Conservation (phyloP, 2,113 vertebrate species). For the Oreochromis niloticus region DNA sequence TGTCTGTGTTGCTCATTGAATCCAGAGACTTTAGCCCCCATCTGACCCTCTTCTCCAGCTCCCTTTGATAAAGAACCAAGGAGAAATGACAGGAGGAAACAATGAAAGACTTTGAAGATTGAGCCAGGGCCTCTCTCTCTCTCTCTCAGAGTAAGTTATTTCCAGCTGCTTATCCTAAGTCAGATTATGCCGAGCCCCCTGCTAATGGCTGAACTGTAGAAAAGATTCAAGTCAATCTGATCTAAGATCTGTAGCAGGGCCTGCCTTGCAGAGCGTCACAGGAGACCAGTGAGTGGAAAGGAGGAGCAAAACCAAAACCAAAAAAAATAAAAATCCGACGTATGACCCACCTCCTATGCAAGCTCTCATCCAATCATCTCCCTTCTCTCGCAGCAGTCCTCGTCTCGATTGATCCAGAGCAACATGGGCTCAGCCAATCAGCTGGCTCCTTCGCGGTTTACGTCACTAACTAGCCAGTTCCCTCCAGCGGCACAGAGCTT, state of each 20-base stretch:
- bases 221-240: constrained; percentile 35
- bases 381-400: constrained; percentile 54
- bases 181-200: constrained; percentile 30
- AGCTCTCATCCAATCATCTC: constrained; percentile 66
- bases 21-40: not conserved
- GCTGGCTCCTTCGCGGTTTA: constrained; percentile 65
- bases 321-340: constrained; percentile 41
- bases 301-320: not conserved
- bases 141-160: constrained; percentile 10
- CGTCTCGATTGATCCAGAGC: constrained; percentile 73
- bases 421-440: constrained; percentile 75
- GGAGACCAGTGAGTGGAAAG: constrained; percentile 11
- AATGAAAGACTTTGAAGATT: constrained; percentile 37
- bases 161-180: constrained; percentile 36
- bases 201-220: constrained; percentile 35
- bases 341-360: constrained; percentile 30
- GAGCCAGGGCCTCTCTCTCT: not conserved
- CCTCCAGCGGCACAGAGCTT: constrained; percentile 95
- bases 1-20: constrained; percentile 8
- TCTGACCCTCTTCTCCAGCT: constrained; percentile 4
- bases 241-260: constrained; percentile 41
- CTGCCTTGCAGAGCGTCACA: constrained; percentile 11
- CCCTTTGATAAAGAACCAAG: constrained; percentile 15
- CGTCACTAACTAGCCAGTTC: constrained; percentile 88
- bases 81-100: constrained; percentile 18